Evolutionary conservation across 2,888 invertebrate species (phyloP).

Genomic region (Lasioglossum lativentre): DNA sequence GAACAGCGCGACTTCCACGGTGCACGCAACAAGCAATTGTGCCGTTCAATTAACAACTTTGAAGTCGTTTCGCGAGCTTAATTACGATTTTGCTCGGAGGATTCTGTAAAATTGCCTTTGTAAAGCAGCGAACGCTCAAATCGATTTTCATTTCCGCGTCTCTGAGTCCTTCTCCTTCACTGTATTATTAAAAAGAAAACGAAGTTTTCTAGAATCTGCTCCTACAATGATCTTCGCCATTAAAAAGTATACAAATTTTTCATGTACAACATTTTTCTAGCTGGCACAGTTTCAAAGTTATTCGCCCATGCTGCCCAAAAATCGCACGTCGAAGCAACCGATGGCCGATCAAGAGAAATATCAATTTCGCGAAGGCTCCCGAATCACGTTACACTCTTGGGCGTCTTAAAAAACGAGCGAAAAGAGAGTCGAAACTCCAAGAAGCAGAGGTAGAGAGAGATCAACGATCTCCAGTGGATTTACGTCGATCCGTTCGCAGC

Average conservation of each 20-base stretch:
- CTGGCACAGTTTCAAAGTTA: background rate
- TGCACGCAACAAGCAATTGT: background rate
- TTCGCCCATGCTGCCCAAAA: background rate
- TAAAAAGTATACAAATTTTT: too few relatives aligned
- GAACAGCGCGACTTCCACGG: background rate
- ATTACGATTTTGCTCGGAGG: too few relatives aligned
- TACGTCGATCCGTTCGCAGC: conserved; percentile 13
- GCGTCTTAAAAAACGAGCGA: background rate
- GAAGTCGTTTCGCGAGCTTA: too few relatives aligned
- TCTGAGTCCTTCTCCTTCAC: background rate
- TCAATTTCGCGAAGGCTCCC: background rate
- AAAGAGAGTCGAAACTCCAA: background rate
- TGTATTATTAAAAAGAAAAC: too few relatives aligned
- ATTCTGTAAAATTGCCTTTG: background rate
- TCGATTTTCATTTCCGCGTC: background rate
- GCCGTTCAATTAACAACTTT: background rate
- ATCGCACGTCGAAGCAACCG: background rate
- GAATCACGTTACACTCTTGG: background rate
- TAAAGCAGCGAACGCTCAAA: background rate
- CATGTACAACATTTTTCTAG: background rate
- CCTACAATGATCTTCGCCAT: too few relatives aligned
- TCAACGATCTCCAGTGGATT: conserved; percentile 5
- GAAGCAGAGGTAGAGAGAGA: background rate
- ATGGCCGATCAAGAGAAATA: background rate
- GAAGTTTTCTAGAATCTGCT: too few relatives aligned